Evolutionary conservation across 2,888 invertebrate genomes (phyloP).

Genomic region (Gnatocerus cornutus): DNA sequence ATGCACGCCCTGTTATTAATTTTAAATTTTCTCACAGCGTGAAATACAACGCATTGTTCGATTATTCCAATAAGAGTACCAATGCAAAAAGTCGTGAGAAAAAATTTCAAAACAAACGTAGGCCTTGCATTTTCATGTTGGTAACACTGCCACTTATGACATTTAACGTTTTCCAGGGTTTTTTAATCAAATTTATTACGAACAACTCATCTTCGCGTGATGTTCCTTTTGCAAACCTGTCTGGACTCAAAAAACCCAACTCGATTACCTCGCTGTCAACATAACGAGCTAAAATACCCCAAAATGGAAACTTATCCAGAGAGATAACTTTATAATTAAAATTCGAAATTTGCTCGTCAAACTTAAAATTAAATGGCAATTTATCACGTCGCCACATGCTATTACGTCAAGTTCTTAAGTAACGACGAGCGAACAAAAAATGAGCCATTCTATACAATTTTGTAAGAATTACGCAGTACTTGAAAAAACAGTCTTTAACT

Average conservation of each 20-base stretch:
- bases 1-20: conserved; percentile 1
- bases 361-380: no score
- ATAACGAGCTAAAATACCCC: background rate
- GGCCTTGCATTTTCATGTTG: no score
- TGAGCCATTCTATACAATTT: background rate
- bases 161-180: no score
- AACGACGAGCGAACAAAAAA: background rate
- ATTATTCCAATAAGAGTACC: no score
- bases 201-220: no score
- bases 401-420: no score
- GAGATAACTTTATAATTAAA: background rate
- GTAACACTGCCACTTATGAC: no score
- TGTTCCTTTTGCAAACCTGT: background rate
- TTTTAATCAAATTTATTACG: no score
- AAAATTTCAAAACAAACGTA: no score
- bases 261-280: background rate
- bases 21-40: background rate
- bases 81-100: background rate
- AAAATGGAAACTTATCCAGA: background rate
- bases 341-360: background rate
- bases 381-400: no score
- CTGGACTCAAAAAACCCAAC: background rate
- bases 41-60: background rate
- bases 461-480: background rate
- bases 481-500: background rate